Evolutionary conservation across 2,888 invertebrate species (phyloP).

Genomic region (Smittia aterrima): DNA sequence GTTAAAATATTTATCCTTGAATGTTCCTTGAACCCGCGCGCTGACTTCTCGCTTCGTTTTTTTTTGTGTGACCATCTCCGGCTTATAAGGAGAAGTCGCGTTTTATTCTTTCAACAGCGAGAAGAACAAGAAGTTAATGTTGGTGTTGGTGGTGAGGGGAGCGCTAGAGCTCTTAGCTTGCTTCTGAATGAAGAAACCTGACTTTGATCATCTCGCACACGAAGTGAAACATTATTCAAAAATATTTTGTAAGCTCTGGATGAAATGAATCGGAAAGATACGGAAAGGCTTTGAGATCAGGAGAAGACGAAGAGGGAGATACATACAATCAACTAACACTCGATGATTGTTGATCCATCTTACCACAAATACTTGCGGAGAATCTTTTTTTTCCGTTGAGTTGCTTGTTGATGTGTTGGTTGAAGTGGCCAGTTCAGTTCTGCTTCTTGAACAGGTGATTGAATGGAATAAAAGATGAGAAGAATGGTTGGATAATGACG

Average conservation of each 20-base stretch:
- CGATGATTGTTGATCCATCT: background rate
- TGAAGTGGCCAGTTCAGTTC: slow-evolving; percentile 37
- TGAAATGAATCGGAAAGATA: no score
- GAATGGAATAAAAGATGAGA: slow-evolving; percentile 37
- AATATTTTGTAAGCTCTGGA: no score
- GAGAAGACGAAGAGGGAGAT: background rate
- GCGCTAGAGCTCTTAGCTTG: no score
- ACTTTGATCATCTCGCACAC: no score
- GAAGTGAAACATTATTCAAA: no score
- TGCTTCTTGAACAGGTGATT: slow-evolving; percentile 40
- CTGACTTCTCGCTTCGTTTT: background rate
- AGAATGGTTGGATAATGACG: slow-evolving; percentile 30
- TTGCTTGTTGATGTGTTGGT: slow-evolving; percentile 9
- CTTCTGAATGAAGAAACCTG: no score
- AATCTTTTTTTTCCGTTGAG: background rate
- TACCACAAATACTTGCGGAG: background rate
- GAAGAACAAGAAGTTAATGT: no score
- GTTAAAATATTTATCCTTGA: slow-evolving; percentile 36
- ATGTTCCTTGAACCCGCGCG: slow-evolving; percentile 28
- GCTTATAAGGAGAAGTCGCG: background rate
- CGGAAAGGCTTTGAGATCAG: background rate
- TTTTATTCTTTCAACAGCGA: no score
- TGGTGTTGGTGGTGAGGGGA: no score
- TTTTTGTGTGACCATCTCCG: background rate
- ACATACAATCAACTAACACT: background rate